phyloP scores from a whole-genome alignment of 2,888 invertebrate species.

The Scrobipalpa costella region DNA sequence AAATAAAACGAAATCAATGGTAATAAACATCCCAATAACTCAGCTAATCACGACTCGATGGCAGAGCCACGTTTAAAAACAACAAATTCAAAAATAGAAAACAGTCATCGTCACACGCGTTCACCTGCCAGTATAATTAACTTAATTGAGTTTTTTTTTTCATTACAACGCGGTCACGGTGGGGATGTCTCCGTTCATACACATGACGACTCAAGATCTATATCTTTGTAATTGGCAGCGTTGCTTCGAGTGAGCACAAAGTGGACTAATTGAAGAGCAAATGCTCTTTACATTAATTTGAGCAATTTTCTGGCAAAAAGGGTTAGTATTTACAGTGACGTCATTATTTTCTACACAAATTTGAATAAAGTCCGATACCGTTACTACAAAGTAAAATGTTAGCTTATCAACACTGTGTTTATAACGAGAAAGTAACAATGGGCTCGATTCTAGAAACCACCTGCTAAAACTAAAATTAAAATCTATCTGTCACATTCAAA shows the following conservation, averaged over 20 bases:
- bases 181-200: conserved; percentile 48
- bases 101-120: conserved; percentile 44
- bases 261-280: conserved; percentile 37
- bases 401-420: no score
- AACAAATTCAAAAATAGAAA: conserved; percentile 38
- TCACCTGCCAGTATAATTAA: conserved; percentile 56
- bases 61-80: conserved; percentile 26
- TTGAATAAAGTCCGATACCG: no score
- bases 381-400: no score
- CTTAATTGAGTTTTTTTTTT: conserved; percentile 58
- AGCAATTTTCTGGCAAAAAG: conserved; percentile 31
- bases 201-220: conserved; percentile 44
- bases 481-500: no score
- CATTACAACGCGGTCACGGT: conserved; percentile 47
- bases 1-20: conserved; percentile 22
- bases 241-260: conserved; percentile 39
- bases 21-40: conserved; percentile 24
- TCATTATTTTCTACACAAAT: conserved; percentile 25
- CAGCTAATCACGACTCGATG: conserved; percentile 23
- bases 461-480: no score
- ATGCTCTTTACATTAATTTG: conserved; percentile 31
- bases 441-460: no score
- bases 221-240: conserved; percentile 56
- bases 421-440: no score
- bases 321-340: conserved; percentile 36